These are phyloP conservation scores for Epizoanthus stellaris DNA, from an alignment of 92 coral and sea anemone species.

Conservation along the genomic window DNA sequence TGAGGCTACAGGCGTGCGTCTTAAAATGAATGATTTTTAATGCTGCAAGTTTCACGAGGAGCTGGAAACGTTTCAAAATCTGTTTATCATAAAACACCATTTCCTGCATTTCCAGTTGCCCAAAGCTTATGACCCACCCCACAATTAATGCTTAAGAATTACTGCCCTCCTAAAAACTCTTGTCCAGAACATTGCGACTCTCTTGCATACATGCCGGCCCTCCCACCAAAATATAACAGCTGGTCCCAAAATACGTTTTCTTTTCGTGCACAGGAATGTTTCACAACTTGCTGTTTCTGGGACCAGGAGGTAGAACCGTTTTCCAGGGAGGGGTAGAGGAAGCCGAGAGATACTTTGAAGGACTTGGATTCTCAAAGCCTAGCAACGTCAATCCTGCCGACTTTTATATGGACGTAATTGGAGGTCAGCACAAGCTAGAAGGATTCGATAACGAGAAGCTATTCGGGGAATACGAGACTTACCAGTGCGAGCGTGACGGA, in stretches of 20 bases:
- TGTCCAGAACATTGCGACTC: too few relatives aligned
- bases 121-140: too few relatives aligned
- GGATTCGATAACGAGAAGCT: slow-evolving; percentile 35
- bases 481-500: slow-evolving; percentile 29
- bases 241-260: background rate
- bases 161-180: too few relatives aligned
- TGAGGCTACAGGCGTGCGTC: too few relatives aligned
- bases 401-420: slow-evolving; percentile 91
- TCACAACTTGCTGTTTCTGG: slow-evolving; percentile 86
- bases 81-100: too few relatives aligned
- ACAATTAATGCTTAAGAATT: too few relatives aligned
- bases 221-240: too few relatives aligned
- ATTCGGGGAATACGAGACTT: slow-evolving; percentile 40
- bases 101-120: too few relatives aligned
- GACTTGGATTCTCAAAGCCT: slow-evolving; percentile 66
- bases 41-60: too few relatives aligned
- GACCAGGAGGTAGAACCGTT: slow-evolving; percentile 89
- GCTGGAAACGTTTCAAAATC: too few relatives aligned
- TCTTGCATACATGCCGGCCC: too few relatives aligned
- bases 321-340: slow-evolving; percentile 79
- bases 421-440: slow-evolving; percentile 53
- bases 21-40: too few relatives aligned
- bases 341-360: slow-evolving; percentile 68
- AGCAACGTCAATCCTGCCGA: slow-evolving; percentile 89
- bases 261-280: slow-evolving; percentile 58